Base-by-base conservation (phyloP, 1,140 invertebrate species). In the Ostrea denselamellosa region DNA sequence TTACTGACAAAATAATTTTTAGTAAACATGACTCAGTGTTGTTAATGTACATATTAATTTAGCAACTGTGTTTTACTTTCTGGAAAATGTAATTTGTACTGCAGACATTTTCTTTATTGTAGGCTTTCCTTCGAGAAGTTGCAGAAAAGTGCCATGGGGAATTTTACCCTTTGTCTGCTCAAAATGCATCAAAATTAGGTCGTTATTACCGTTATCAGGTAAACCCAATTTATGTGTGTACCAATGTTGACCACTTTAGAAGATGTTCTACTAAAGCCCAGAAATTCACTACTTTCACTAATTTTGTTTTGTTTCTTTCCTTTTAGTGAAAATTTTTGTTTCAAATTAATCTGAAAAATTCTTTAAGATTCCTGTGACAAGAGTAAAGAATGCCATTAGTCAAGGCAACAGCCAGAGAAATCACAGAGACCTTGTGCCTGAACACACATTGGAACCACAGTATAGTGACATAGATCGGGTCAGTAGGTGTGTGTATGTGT, bases 181-280 rank as follows among this genome's bases (percentile, higher is more conserved):
- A 77, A 25, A 77, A 77, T 77, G 82, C 82, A 53, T 44, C n/a
- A 83, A 52, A 53, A 53, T 22, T 83, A 83, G 82, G 82, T 53
- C 44, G 82, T 7, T 83, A 53, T 19, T 83, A 83, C 82, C 44
- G 19, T n/a, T 83, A 83, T 19, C 82, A 83, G 82, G 82, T 83
- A 52, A 25, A 25, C 14, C 0, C 9, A 34, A n/a, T 8, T 77
- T 17, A 62, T 8, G 1, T 62, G 2, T 19, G 14, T n/a, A 19
- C 14, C 56, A 62, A 19, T 44, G 5, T 7, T 62, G 56, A 19
- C 56, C n/a, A 19, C 19, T n/a, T 19, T n/a, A 62, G 2, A 56
- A 12, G 54, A 10, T 56, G 1, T 17, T 8, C 2, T 56, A 17
- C 17, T 56, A 56, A 0, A 56, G 17, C 17, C 54, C 17, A 12